Percentiles rank a stretch among this genome's conserved stretches.
These are phyloP conservation scores for Aplysia californica DNA, from an alignment of 1,140 invertebrate genomes.

Conservation along the genomic window DNA sequence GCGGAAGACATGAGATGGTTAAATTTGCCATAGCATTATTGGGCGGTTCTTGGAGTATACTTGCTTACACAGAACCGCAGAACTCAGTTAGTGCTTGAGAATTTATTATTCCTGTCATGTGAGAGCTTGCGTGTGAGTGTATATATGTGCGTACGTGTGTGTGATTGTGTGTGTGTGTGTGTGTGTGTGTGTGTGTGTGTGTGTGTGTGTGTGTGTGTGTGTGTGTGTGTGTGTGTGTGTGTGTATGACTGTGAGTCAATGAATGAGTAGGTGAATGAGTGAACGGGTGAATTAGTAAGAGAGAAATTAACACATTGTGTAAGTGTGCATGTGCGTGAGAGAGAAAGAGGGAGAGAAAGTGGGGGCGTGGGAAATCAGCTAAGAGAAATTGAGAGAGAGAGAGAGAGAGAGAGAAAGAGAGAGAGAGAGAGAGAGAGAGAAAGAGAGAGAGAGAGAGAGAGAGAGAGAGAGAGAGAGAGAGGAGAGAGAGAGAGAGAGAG, in stretches of 20 bases:
- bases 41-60: no score
- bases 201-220: neutral
- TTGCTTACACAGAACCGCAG: no score
- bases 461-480: neutral
- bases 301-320: neutral
- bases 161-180: no score
- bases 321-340: neutral
- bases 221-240: neutral
- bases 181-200: neutral
- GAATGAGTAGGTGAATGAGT: no score
- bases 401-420: neutral
- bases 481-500: neutral
- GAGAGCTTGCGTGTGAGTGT: neutral
- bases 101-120: neutral
- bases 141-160: neutral
- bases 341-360: no score
- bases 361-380: no score
- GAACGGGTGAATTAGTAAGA: neutral
- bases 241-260: no score
- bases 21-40: no score
- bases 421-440: constrained; percentile 17
- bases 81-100: no score
- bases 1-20: no score
- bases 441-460: neutral
- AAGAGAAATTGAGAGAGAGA: no score